phyloP scores from a whole-genome alignment of 64 coral and sea anemone species.

The Pocillopora damicornis region DNA sequence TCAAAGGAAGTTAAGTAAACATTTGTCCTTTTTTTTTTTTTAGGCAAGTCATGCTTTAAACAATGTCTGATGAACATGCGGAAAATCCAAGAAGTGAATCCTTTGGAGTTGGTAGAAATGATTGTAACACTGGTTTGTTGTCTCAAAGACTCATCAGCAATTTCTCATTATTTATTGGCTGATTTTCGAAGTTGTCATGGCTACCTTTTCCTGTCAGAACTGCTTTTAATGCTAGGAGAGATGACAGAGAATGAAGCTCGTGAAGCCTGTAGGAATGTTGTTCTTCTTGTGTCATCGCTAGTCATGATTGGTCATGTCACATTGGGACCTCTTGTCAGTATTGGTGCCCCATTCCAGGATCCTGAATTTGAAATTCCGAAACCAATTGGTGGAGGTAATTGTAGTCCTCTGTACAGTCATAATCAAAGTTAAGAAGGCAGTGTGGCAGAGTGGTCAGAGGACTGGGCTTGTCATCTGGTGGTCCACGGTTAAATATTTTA shows the following conservation, averaged over 20 bases:
- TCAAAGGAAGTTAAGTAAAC: too few species aligned
- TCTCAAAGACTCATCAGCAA: conserved; percentile 79
- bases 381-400: conserved; percentile 74
- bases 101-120: conserved; percentile 93
- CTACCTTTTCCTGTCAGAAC: conserved; percentile 82
- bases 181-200: conserved; percentile 92
- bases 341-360: conserved; percentile 96
- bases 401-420: background rate
- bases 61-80: conserved; percentile 92
- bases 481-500: too few species aligned
- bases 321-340: conserved; percentile 77
- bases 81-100: conserved; percentile 65
- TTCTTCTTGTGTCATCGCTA: conserved; percentile 71
- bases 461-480: too few species aligned
- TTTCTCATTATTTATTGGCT: conserved; percentile 73
- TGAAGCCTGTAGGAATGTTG: conserved; percentile 83
- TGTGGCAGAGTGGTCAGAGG: too few species aligned
- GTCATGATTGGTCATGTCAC: conserved; percentile 89
- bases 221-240: conserved; percentile 81
- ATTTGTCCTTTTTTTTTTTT: background rate
- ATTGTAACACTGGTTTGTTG: conserved; percentile 86
- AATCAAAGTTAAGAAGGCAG: too few species aligned
- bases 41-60: conserved; percentile 84
- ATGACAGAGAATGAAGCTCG: conserved; percentile 61
- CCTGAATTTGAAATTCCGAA: conserved; percentile 84